Evolutionary conservation across 2,113 vertebrate genomes (phyloP).

Genomic region (Phasianus colchicus): DNA sequence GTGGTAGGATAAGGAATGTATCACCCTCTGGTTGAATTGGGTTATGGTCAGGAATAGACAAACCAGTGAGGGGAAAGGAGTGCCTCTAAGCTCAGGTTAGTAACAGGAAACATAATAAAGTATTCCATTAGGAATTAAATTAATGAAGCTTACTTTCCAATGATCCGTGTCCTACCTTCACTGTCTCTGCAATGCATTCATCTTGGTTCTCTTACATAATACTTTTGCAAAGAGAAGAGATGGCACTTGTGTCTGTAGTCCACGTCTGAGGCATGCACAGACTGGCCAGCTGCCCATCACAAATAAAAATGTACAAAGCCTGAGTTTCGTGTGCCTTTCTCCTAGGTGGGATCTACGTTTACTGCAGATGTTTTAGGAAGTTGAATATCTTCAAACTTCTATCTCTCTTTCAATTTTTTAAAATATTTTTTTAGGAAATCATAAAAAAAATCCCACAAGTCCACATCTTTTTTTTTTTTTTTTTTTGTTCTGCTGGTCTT

Average conservation of each 20-base stretch:
- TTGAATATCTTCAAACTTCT: neutral
- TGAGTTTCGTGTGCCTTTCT: neutral
- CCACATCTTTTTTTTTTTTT: neutral
- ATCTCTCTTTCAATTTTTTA: neutral
- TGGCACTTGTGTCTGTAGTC: neutral
- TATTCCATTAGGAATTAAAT: neutral
- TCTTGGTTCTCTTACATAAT: neutral
- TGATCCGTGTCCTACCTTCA: neutral
- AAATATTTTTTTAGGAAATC: neutral
- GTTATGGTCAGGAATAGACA: neutral
- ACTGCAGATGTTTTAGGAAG: neutral
- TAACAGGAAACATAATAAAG: neutral
- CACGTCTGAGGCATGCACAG: neutral
- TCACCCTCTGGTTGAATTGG: neutral
- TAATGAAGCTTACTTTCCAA: neutral
- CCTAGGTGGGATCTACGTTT: accelerated
- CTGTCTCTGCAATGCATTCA: neutral
- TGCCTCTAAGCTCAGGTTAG: neutral
- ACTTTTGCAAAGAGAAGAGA: neutral
- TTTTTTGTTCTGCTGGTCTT: constrained; percentile 53
- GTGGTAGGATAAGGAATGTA: neutral
- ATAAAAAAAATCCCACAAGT: neutral
- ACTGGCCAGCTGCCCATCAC: neutral
- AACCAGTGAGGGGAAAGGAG: neutral
- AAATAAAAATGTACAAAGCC: neutral